Evolutionary conservation across 1,140 invertebrate genomes (phyloP).

Genomic region (Ericerus pela): DNA sequence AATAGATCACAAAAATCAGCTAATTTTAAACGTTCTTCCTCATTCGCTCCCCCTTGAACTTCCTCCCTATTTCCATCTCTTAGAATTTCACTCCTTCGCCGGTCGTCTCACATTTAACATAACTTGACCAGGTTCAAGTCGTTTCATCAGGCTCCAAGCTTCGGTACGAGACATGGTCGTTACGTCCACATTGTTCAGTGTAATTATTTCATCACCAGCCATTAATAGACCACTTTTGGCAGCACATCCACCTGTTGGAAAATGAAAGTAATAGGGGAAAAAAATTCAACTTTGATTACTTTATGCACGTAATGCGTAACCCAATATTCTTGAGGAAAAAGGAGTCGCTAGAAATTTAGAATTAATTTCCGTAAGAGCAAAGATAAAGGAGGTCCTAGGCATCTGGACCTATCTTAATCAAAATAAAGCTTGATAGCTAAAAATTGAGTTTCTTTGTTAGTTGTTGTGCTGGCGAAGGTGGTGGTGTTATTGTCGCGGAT

Average conservation of each 20-base stretch:
- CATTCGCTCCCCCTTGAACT: not conserved
- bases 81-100: not conserved
- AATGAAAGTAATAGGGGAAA: too few relatives aligned
- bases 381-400: too few relatives aligned
- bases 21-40: not conserved
- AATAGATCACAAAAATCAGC: not conserved
- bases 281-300: constrained; percentile 5
- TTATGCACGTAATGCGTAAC: not conserved
- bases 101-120: not conserved
- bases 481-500: too few relatives aligned
- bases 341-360: too few relatives aligned
- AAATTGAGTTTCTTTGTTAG: too few relatives aligned
- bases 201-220: constrained; percentile 71
- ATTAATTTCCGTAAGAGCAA: too few relatives aligned
- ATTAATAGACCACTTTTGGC: constrained; percentile 69
- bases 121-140: constrained; percentile 64
- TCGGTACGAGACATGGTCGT: constrained; percentile 73
- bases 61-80: not conserved
- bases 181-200: constrained; percentile 64
- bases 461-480: too few relatives aligned
- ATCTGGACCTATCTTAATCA: too few relatives aligned
- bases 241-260: constrained; percentile 62
- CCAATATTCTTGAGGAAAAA: not conserved
- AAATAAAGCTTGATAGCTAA: too few relatives aligned
- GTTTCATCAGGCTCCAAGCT: constrained; percentile 84